Conservation (phyloP, 2,797 vertebrate genomes). For the Manis crassicaudata region DNA sequence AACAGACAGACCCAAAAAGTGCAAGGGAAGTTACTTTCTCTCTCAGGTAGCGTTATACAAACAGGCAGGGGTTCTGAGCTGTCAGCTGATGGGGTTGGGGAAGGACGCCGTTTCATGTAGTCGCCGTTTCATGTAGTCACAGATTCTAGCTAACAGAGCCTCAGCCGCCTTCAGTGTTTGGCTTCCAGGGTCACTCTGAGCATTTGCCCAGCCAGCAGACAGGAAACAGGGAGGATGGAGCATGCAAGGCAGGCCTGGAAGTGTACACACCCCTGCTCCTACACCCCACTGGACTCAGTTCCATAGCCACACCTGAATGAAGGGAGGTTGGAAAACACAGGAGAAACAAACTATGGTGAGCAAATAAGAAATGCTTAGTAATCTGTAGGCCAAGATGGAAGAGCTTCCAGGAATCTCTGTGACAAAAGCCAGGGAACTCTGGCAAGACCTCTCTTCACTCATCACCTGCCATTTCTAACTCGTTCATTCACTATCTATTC, state of each 20-base stretch:
- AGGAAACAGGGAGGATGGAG: neutral
- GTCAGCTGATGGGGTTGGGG: neutral
- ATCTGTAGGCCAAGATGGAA: neutral
- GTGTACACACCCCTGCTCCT: neutral
- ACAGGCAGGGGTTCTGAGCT: neutral
- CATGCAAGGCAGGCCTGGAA: neutral
- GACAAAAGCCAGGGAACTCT: neutral
- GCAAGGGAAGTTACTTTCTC: neutral
- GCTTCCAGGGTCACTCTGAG: neutral
- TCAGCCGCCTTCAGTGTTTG: neutral
- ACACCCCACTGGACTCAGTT: neutral
- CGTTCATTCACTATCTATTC: neutral
- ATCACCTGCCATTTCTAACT: neutral
- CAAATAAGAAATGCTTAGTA: constrained; percentile 8
- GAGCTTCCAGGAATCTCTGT: neutral
- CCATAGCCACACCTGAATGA: neutral
- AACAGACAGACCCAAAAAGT: neutral
- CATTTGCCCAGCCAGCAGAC: neutral
- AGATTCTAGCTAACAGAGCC: neutral
- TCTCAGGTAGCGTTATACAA: too few species aligned
- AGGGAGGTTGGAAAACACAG: neutral
- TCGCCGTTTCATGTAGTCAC: neutral
- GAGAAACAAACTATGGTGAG: neutral
- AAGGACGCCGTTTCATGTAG: neutral
- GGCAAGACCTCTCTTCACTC: neutral